Evolutionary conservation across 2,797 vertebrate species (phyloP).

Genomic region (Rhinogobio ventralis): DNA sequence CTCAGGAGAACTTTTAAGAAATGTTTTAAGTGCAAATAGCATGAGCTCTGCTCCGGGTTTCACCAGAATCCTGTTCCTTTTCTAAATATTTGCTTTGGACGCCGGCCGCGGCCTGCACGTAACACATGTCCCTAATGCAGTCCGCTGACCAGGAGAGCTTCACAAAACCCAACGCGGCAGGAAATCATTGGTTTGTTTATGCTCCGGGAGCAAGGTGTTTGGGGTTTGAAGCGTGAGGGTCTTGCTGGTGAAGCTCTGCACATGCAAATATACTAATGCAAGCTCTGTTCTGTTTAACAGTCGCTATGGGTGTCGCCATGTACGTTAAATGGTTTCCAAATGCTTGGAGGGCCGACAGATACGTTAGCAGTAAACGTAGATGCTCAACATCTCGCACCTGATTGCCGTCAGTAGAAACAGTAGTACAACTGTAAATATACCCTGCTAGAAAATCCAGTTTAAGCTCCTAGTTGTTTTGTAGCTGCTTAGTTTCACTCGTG

Average conservation of each 20-base stretch:
- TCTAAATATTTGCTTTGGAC: constrained; percentile 85
- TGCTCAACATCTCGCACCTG: not conserved
- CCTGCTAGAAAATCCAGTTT: not conserved
- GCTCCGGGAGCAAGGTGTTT: constrained; percentile 29
- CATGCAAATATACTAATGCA: constrained; percentile 24
- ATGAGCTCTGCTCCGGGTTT: constrained; percentile 71
- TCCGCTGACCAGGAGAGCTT: constrained; percentile 47
- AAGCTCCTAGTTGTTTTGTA: not conserved
- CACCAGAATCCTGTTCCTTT: constrained; percentile 82
- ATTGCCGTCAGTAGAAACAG: not conserved
- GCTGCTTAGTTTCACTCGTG: not conserved
- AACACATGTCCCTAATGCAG: constrained; percentile 80
- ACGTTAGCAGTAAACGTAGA: not conserved
- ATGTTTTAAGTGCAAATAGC: constrained; percentile 78
- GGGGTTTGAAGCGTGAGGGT: constrained; percentile 20
- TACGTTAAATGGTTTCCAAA: constrained; percentile 17
- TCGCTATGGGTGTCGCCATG: not conserved
- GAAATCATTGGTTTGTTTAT: constrained; percentile 33
- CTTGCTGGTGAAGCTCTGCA: not conserved
- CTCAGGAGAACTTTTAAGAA: constrained; percentile 72
- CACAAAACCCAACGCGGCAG: constrained; percentile 22
- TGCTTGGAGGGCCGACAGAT: not conserved
- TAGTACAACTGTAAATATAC: not conserved
- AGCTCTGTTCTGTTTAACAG: constrained; percentile 30
- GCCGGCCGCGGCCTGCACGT: constrained; percentile 74